Evolutionary conservation across 2,113 vertebrate genomes (phyloP), one percentile per base, ranked within the genome.

Genomic region (Solea senegalensis): DNA sequence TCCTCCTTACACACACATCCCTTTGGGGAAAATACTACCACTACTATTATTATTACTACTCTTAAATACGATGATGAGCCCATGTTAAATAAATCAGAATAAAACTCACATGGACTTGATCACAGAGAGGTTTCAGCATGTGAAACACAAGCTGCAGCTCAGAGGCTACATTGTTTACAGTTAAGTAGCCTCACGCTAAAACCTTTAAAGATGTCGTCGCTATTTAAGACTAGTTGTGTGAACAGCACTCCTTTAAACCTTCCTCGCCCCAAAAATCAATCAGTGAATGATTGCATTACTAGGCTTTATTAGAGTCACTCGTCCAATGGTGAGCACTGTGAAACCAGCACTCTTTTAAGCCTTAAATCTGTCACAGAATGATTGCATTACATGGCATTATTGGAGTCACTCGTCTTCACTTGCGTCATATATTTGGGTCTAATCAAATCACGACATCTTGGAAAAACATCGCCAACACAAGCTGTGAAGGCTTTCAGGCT

Each of bases 331-430:
- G 40, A n/a, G 56, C 39, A 59, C n/a, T 2, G n/a, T 13, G 39
- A 12, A 21, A 12, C 10, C 52, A 57, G 40, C 63, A 27, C 44
- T 59, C 10, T 49, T 69, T 78, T 48, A 74, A 71, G 71, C 71
- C 16, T 70, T 85, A 85, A 88, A 82, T 90, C 81, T 74, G 69
- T 77, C 63, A 54, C 52, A 79, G 76, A 88, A 76, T 86, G 69
- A 90, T 80, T 88, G 63, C 83, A 85, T 87, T 85, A 84, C 74
- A 72, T 46, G 82, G 72, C 67, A 84, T 90, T 88, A 93, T 90
- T 76, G 62, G 85, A 86, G 80, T 84, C 85, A 90, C 85, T 86
- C 49, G 69, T 85, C 86, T 86, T 87, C 81, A 85, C 82, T 89
- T 80, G 80, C 74, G 84, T 87, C 85, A 78, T 67, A 49, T 60